phyloP scores from a whole-genome alignment of 2,888 invertebrate genomes.

The Pogonocherus hispidulus region DNA sequence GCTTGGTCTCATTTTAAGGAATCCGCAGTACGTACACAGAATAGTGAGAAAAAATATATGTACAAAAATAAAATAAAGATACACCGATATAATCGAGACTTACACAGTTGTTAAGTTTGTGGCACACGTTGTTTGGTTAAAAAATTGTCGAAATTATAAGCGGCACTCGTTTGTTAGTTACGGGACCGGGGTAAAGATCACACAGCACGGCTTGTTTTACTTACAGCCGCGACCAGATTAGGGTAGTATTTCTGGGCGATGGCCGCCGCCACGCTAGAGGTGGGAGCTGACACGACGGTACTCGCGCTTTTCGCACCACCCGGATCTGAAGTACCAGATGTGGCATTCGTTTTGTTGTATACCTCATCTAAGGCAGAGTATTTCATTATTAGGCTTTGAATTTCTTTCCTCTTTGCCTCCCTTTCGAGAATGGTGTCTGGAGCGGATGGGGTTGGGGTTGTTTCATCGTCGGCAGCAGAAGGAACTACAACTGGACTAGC shows the following conservation, averaged over 20 bases:
- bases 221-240: slow-evolving; percentile 65
- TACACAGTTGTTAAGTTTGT: slow-evolving; percentile 55
- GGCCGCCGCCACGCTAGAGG: slow-evolving; percentile 64
- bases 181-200: slow-evolving; percentile 48
- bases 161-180: slow-evolving; percentile 56
- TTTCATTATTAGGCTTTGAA: slow-evolving; percentile 85
- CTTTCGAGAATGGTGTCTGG: slow-evolving; percentile 77
- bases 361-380: slow-evolving; percentile 85
- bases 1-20: slow-evolving; percentile 15
- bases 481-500: slow-evolving; percentile 35
- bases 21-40: slow-evolving; percentile 16
- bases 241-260: slow-evolving; percentile 65
- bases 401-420: slow-evolving; percentile 86
- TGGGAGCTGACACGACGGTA: slow-evolving; percentile 50
- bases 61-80: slow-evolving; percentile 21
- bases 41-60: slow-evolving; percentile 11
- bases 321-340: slow-evolving; percentile 62
- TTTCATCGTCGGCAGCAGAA: slow-evolving; percentile 67
- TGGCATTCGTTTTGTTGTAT: slow-evolving; percentile 70
- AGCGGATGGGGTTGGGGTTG: slow-evolving; percentile 66
- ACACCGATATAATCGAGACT: slow-evolving; percentile 44
- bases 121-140: slow-evolving; percentile 46
- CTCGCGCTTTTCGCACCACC: slow-evolving; percentile 37
- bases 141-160: slow-evolving; percentile 48
- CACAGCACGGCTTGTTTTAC: slow-evolving; percentile 54